A percentile compares a stretch with the other conserved stretches of the same genome.
These are phyloP conservation scores for Sarcophilus harrisii DNA, from an alignment of 2,797 vertebrate genomes.

Conservation along the genomic window DNA sequence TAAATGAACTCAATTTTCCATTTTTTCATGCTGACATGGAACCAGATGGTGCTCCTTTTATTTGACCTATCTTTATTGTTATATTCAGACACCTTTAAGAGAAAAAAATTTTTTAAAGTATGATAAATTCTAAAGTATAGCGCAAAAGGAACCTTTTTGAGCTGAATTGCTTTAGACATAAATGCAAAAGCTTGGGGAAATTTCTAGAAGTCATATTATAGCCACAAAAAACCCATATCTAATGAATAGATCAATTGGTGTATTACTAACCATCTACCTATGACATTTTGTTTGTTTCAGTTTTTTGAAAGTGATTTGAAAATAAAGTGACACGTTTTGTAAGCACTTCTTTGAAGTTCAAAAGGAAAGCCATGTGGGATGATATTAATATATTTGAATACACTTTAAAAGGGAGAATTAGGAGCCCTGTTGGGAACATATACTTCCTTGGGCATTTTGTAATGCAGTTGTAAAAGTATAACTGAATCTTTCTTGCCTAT, in stretches of 20 bases:
- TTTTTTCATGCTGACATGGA: constrained; percentile 59
- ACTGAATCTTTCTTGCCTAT: neutral
- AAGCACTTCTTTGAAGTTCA: constrained; percentile 27
- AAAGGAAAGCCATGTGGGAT: constrained; percentile 27
- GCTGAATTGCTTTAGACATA: constrained; percentile 52
- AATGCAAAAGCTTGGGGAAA: constrained; percentile 56
- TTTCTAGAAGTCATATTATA: constrained; percentile 27
- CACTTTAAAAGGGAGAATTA: constrained; percentile 3
- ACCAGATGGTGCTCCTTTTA: constrained; percentile 57
- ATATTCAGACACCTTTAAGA: constrained; percentile 55
- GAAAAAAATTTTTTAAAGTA: constrained; percentile 42
- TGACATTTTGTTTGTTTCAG: constrained; percentile 26
- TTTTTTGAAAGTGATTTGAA: constrained; percentile 19
- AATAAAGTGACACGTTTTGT: neutral
- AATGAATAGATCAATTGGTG: constrained; percentile 14
- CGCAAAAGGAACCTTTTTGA: constrained; percentile 40
- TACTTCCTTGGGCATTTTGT: neutral
- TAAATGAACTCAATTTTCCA: constrained; percentile 63
- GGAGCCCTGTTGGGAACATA: neutral
- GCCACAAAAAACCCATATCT: neutral
- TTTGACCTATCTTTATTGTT: constrained; percentile 62
- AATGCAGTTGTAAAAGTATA: constrained; percentile 25
- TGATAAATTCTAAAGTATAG: constrained; percentile 61
- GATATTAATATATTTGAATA: constrained; percentile 31
- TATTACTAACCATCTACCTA: neutral